These are phyloP conservation scores for Hydropsyche betteni DNA, from an alignment of 2,888 invertebrate species.

Conservation along the genomic window DNA sequence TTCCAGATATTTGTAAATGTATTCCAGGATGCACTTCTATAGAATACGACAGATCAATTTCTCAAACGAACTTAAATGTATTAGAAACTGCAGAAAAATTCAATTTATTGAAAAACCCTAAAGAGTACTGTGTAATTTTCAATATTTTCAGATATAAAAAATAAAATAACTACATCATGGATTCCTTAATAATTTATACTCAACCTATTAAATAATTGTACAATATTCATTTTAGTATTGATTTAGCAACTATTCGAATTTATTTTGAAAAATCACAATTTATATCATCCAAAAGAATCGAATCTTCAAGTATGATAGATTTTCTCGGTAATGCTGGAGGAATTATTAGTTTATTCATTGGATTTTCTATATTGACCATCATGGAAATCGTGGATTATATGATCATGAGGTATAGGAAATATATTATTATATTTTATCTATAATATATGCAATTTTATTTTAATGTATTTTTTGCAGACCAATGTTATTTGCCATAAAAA, in stretches of 20 bases:
- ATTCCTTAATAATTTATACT: neutral
- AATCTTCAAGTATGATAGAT: neutral
- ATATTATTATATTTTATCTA: neutral
- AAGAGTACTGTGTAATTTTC: neutral
- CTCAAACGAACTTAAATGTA: constrained; percentile 63
- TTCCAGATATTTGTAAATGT: constrained; percentile 63
- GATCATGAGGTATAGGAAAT: neutral
- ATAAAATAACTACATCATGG: neutral
- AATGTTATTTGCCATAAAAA: neutral
- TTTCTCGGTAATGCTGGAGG: constrained; percentile 21
- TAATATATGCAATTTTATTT: neutral
- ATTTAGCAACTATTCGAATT: constrained; percentile 55
- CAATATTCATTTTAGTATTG: constrained; percentile 46
- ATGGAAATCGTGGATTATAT: constrained; percentile 12
- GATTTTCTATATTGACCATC: constrained; percentile 22
- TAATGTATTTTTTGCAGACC: neutral
- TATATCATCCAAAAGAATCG: neutral
- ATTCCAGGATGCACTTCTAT: constrained; percentile 76
- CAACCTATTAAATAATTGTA: constrained; percentile 28
- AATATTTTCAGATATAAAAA: neutral
- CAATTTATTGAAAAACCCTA: neutral
- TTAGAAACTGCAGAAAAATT: neutral
- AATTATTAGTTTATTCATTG: constrained; percentile 8
- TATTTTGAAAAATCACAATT: constrained; percentile 9
- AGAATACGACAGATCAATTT: constrained; percentile 76